A percentile compares a stretch with the other conserved stretches of the same genome.
These are phyloP conservation scores for Spodoptera litura DNA, from an alignment of 1,140 invertebrate genomes.

Conservation along the genomic window DNA sequence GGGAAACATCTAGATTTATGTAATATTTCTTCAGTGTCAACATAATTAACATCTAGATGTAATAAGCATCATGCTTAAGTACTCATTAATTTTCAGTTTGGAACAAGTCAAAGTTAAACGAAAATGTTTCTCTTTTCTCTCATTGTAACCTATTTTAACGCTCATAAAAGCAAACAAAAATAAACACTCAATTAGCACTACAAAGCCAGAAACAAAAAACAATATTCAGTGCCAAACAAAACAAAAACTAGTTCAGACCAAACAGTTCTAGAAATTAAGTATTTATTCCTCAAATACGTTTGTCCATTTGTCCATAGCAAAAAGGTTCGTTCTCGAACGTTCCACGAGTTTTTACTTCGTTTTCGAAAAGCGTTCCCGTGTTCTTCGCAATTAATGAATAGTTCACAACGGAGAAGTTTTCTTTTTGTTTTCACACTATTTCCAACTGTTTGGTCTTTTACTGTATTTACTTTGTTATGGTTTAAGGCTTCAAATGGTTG, in stretches of 20 bases:
- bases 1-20: too few relatives aligned
- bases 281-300: constrained; percentile 23
- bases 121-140: too few relatives aligned
- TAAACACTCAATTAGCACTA: too few relatives aligned
- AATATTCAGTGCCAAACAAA: too few relatives aligned
- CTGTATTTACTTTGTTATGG: neutral
- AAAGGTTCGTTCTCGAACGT: neutral
- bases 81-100: too few relatives aligned
- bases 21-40: too few relatives aligned
- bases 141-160: too few relatives aligned
- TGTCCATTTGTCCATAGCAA: neutral
- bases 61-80: too few relatives aligned
- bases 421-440: neutral
- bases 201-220: neutral
- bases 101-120: too few relatives aligned
- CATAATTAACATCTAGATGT: too few relatives aligned
- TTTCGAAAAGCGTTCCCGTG: constrained; percentile 25
- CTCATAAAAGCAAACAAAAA: too few relatives aligned
- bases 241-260: too few relatives aligned
- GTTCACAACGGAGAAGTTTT: constrained; percentile 2
- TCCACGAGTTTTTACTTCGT: constrained; percentile 21
- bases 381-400: constrained; percentile 35
- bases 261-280: neutral
- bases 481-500: neutral
- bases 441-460: neutral